Percentiles rank a stretch among this genome's conserved stretches.
phyloP scores from a whole-genome alignment of 2,113 vertebrate species.

The Crotalus viridis region DNA sequence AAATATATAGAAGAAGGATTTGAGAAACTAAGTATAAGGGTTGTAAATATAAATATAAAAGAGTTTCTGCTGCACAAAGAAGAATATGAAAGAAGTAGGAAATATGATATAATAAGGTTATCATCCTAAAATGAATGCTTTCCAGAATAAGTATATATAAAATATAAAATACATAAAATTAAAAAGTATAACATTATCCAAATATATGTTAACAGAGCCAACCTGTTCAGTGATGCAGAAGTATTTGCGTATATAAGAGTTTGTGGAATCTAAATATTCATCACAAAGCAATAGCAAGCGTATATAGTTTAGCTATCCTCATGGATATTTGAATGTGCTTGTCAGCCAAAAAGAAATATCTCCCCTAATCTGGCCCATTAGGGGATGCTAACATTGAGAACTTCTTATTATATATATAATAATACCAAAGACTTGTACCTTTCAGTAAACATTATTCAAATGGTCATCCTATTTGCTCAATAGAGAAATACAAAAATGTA shows the following conservation, averaged over 20 bases:
- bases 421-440: background rate
- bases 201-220: background rate
- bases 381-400: background rate
- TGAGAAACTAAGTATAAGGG: background rate
- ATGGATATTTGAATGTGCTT: background rate
- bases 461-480: background rate
- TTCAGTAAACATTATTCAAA: background rate
- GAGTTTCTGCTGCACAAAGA: background rate
- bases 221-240: background rate
- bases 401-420: background rate
- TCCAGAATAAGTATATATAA: background rate
- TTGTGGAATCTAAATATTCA: background rate
- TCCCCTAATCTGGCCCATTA: background rate
- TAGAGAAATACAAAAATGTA: background rate
- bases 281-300: background rate
- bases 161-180: background rate
- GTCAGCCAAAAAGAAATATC: background rate
- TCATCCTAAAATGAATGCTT: background rate
- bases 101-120: no score
- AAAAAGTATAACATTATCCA: background rate
- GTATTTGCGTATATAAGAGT: background rate
- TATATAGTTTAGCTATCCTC: background rate
- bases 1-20: background rate
- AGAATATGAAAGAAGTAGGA: background rate
- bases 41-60: background rate